These are phyloP conservation scores for Deladenus siricidicola DNA, from an alignment of 2,888 invertebrate genomes.

Conservation along the genomic window DNA sequence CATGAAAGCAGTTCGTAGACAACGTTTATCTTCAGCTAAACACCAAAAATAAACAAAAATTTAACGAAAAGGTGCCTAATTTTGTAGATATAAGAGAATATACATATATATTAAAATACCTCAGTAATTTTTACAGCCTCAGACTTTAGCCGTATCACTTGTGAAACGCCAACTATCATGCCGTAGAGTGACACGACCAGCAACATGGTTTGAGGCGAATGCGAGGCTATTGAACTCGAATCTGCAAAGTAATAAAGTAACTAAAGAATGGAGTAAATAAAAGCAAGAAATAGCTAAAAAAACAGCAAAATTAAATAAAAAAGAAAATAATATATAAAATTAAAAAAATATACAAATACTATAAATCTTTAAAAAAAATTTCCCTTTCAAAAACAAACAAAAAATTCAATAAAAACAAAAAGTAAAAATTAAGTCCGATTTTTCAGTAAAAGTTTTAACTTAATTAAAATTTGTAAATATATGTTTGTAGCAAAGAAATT, in stretches of 20 bases:
- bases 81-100: background rate
- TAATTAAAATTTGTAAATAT: too few relatives aligned
- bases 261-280: too few relatives aligned
- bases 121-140: background rate
- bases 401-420: background rate
- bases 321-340: too few relatives aligned
- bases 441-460: background rate
- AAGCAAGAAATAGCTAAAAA: too few relatives aligned
- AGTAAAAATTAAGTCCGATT: background rate
- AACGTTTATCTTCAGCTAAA: slow-evolving; percentile 9
- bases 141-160: background rate
- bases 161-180: background rate
- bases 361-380: too few relatives aligned
- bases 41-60: background rate
- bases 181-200: background rate
- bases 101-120: background rate
- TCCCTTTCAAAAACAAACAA: too few relatives aligned
- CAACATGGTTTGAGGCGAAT: background rate
- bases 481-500: too few relatives aligned
- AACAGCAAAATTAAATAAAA: too few relatives aligned
- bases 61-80: background rate
- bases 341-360: too few relatives aligned
- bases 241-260: too few relatives aligned
- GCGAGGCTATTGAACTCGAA: too few relatives aligned
- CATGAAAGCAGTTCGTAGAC: slow-evolving; percentile 21